A percentile compares a stretch with the other conserved stretches of the same genome.
These are phyloP conservation scores for Perithous albicinctus DNA, from an alignment of 2,888 invertebrate species.

Conservation along the genomic window DNA sequence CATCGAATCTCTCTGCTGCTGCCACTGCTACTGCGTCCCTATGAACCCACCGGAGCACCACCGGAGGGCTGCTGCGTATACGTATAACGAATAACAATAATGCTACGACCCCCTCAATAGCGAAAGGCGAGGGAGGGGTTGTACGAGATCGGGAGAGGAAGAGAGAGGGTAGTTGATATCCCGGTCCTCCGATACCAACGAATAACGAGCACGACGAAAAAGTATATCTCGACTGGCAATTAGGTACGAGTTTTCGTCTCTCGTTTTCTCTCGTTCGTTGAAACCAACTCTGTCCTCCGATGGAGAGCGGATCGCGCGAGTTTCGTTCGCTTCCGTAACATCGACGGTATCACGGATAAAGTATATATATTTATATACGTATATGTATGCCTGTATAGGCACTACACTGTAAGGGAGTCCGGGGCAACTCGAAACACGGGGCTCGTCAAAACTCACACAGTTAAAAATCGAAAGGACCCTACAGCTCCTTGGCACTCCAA, in stretches of 20 bases:
- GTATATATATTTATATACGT: conserved; percentile 34
- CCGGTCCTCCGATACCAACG: conserved; percentile 37
- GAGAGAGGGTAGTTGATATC: conserved; percentile 26
- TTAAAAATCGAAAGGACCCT: no score
- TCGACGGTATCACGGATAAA: conserved; percentile 52
- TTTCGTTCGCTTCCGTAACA: conserved; percentile 38
- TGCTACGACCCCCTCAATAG: conserved; percentile 62
- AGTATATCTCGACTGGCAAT: conserved; percentile 71
- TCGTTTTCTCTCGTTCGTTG: conserved; percentile 50
- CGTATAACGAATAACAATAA: conserved; percentile 74
- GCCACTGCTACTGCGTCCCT: conserved; percentile 35
- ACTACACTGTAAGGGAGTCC: conserved; percentile 37
- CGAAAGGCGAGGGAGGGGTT: conserved; percentile 24
- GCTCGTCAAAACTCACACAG: no score
- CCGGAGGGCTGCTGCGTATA: conserved; percentile 61
- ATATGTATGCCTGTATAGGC: conserved; percentile 34
- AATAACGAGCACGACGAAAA: conserved; percentile 68
- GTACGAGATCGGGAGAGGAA: conserved; percentile 51
- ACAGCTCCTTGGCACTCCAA: no score
- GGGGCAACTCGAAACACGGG: no score
- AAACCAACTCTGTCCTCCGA: conserved; percentile 29
- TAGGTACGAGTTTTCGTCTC: conserved; percentile 67
- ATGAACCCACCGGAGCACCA: conserved; percentile 58
- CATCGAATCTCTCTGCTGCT: conserved; percentile 32
- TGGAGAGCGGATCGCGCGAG: conserved; percentile 46